Percentiles rank a stretch among this genome's conserved stretches.
phyloP scores from a whole-genome alignment of 2,113 vertebrate genomes.

The Xiphorhynchus elegans region DNA sequence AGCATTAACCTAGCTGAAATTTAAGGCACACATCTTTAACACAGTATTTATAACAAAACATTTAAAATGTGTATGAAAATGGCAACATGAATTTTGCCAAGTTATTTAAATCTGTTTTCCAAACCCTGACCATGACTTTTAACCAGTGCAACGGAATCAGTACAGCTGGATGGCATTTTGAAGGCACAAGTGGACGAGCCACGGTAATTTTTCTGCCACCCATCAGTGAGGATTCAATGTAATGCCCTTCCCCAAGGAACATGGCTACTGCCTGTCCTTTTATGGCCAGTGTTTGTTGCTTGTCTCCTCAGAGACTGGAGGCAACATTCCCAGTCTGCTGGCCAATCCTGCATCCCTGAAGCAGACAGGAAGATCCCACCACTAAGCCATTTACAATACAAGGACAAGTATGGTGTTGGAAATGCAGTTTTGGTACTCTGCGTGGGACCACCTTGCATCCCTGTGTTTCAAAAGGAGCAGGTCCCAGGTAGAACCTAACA shows the following conservation, averaged over 20 bases:
- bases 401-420: neutral
- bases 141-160: neutral
- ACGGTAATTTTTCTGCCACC: neutral
- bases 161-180: neutral
- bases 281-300: neutral
- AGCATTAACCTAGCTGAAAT: neutral
- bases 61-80: neutral
- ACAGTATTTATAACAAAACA: neutral
- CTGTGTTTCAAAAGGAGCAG: neutral
- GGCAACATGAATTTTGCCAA: neutral
- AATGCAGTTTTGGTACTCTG: neutral
- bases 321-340: neutral
- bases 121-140: neutral
- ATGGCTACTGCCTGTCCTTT: neutral
- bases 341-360: neutral
- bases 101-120: neutral
- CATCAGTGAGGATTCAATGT: neutral
- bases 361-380: neutral
- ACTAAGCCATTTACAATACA: neutral
- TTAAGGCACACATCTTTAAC: neutral
- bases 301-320: neutral
- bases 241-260: neutral
- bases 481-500: neutral
- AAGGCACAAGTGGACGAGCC: slow-evolving; percentile 2
- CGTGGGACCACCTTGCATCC: neutral